Conservation (phyloP, 2,888 invertebrate genomes). For the Protophormia terraenovae region DNA sequence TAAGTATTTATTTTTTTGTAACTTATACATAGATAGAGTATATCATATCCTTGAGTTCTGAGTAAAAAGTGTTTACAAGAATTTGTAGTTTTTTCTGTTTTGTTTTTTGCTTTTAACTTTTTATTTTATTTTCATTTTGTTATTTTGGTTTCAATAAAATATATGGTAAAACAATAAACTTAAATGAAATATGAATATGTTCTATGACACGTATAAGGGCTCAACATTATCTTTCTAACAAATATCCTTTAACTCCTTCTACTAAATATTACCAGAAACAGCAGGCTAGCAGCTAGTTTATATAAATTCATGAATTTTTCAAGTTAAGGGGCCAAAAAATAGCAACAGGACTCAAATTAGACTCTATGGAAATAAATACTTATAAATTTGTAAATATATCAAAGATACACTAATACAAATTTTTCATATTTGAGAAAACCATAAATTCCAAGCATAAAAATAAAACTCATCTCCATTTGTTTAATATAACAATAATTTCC, state of each 20-base stretch:
- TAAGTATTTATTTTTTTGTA: not conserved
- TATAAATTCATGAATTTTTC: constrained; percentile 18
- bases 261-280: not conserved
- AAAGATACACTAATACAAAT: not conserved
- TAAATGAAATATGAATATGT: constrained; percentile 65
- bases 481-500: no score
- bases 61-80: constrained; percentile 31
- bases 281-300: not conserved
- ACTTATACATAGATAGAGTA: not conserved
- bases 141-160: constrained; percentile 17
- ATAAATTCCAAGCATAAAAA: no score
- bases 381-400: not conserved
- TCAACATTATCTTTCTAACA: constrained; percentile 49
- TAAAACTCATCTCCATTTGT: no score
- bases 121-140: not conserved
- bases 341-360: constrained; percentile 50
- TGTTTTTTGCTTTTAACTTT: not conserved
- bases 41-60: not conserved
- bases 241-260: constrained; percentile 32
- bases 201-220: constrained; percentile 63
- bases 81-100: constrained; percentile 13
- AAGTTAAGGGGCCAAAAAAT: not conserved
- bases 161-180: constrained; percentile 63
- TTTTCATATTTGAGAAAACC: no score
- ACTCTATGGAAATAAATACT: constrained; percentile 1